A percentile compares a stretch with the other conserved stretches of the same genome.
These are phyloP conservation scores for Masnerella sp. DNA, from an alignment of 2,888 invertebrate species.

Conservation along the genomic window DNA sequence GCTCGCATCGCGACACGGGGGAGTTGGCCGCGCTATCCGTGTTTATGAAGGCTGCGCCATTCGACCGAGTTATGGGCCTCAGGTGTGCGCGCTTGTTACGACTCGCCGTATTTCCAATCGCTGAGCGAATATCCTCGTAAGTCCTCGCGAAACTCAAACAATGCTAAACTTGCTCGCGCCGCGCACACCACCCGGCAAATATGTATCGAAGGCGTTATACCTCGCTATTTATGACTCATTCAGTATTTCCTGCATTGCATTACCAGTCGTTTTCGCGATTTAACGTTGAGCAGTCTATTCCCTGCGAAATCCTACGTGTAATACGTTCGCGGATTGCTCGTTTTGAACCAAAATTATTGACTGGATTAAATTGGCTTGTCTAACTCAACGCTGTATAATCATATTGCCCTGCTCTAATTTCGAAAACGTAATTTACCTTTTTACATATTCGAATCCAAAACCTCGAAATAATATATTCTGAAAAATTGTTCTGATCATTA, in stretches of 20 bases:
- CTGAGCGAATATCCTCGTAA: slow-evolving; percentile 58
- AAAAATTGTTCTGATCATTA: too few relatives aligned
- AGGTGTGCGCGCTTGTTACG: slow-evolving; percentile 71
- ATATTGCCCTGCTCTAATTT: too few relatives aligned
- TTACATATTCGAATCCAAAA: too few relatives aligned
- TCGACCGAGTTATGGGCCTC: slow-evolving; percentile 70
- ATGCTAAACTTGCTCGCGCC: slow-evolving; percentile 38
- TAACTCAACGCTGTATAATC: background rate
- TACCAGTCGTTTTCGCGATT: slow-evolving; percentile 39
- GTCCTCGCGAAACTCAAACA: slow-evolving; percentile 51
- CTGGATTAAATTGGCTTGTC: slow-evolving; percentile 10
- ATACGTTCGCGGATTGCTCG: slow-evolving; percentile 14
- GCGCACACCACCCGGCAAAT: slow-evolving; percentile 42
- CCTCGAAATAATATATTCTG: too few relatives aligned
- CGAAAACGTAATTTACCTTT: background rate
- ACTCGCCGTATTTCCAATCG: slow-evolving; percentile 65
- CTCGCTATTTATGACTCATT: slow-evolving; percentile 47
- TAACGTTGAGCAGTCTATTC: slow-evolving; percentile 37
- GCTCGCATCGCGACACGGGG: slow-evolving; percentile 68
- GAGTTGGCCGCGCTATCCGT: slow-evolving; percentile 68
- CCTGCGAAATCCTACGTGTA: slow-evolving; percentile 20
- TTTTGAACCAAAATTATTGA: slow-evolving; percentile 25
- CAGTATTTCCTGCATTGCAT: slow-evolving; percentile 46
- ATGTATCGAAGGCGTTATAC: slow-evolving; percentile 48
- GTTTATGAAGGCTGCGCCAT: slow-evolving; percentile 71